These are phyloP conservation scores for Homarus americanus DNA, from an alignment of 1,140 invertebrate species.

Conservation along the genomic window DNA sequence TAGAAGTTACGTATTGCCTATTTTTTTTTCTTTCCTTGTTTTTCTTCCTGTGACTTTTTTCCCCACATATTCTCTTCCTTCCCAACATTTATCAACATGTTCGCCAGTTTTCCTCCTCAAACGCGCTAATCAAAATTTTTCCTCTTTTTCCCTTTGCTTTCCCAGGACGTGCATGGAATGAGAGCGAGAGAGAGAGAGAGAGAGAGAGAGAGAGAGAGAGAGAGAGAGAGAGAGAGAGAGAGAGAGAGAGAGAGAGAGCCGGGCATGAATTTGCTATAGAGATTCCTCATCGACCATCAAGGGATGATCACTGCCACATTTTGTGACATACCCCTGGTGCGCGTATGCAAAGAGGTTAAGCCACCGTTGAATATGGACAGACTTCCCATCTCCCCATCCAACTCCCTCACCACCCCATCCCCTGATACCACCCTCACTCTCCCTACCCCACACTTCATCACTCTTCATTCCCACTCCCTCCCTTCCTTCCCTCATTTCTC, in stretches of 20 bases:
- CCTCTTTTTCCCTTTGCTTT: too few species aligned
- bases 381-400: neutral
- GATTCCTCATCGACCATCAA: slow-evolving; percentile 45
- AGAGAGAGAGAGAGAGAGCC: slow-evolving; percentile 2
- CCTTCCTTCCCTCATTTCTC: neutral
- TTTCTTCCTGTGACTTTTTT: too few species aligned
- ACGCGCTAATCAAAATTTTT: too few species aligned
- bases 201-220: neutral
- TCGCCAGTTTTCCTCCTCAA: too few species aligned
- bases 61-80: too few species aligned
- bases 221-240: neutral
- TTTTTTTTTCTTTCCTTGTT: too few species aligned
- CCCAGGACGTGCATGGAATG: too few species aligned
- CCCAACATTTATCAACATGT: too few species aligned
- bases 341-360: slow-evolving; percentile 1
- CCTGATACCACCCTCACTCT: too few species aligned
- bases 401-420: neutral
- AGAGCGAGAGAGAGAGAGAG: neutral
- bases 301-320: slow-evolving; percentile 15
- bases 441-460: too few species aligned
- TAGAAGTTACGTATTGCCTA: too few species aligned
- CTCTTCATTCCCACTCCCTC: neutral
- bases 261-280: slow-evolving; percentile 42
- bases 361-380: neutral
- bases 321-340: slow-evolving; percentile 22